phyloP scores from a whole-genome alignment of 2,888 invertebrate genomes.

The Acronicta alni region DNA sequence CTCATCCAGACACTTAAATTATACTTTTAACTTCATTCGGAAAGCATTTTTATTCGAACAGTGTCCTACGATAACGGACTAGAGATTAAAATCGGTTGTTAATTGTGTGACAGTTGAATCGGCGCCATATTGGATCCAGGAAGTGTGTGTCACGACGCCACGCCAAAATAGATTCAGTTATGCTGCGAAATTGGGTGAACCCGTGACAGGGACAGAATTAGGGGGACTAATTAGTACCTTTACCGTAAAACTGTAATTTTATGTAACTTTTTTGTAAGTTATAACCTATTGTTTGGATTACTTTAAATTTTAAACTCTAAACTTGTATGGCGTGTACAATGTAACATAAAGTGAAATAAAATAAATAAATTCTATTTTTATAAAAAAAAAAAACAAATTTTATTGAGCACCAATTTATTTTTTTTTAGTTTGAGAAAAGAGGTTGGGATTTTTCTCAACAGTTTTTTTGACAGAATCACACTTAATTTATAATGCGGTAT shows the following conservation, averaged over 20 bases:
- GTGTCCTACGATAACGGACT: constrained; percentile 56
- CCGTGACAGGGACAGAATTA: constrained; percentile 52
- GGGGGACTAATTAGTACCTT: constrained; percentile 52
- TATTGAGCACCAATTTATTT: not conserved
- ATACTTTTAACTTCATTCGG: constrained; percentile 56
- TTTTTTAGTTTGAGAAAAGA: constrained; percentile 14
- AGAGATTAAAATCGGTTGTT: constrained; percentile 64
- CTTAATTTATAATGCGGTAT: constrained; percentile 20
- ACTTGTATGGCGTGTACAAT: too few species aligned
- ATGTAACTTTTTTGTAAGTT: too few species aligned
- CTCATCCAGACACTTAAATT: constrained; percentile 55
- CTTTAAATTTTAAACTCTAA: too few species aligned
- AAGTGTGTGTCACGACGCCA: constrained; percentile 75
- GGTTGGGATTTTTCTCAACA: not conserved
- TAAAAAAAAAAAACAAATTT: constrained; percentile 13
- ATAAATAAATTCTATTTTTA: too few species aligned
- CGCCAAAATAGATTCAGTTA: constrained; percentile 78
- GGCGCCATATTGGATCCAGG: constrained; percentile 75
- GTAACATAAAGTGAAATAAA: too few species aligned
- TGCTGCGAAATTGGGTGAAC: constrained; percentile 79
- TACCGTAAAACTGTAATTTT: constrained; percentile 29
- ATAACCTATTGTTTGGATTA: too few species aligned
- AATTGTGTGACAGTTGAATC: constrained; percentile 62
- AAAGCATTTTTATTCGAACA: constrained; percentile 53
- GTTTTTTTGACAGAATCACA: constrained; percentile 5